These are phyloP conservation scores for Probaryconus sp. DNA, from an alignment of 1,140 invertebrate genomes.

Conservation along the genomic window DNA sequence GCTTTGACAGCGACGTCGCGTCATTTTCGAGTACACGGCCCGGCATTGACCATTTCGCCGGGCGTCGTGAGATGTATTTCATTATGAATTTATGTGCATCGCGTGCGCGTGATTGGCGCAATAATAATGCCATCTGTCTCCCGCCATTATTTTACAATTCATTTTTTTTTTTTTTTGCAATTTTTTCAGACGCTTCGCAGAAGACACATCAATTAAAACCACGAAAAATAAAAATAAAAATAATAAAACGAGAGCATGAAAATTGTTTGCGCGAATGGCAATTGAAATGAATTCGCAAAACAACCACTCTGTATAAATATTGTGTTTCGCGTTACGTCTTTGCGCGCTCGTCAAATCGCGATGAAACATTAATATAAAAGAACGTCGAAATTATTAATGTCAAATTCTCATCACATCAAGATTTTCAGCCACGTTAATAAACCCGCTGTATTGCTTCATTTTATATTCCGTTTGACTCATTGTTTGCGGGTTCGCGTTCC, in stretches of 20 bases:
- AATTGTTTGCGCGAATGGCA: too few species aligned
- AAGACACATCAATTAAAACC: not conserved
- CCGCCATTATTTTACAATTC: conserved; percentile 32
- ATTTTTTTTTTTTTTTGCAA: conserved; percentile 22
- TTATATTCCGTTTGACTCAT: too few species aligned
- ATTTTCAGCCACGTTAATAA: too few species aligned
- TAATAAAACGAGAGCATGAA: too few species aligned
- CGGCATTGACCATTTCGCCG: conserved; percentile 23
- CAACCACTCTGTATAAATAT: too few species aligned
- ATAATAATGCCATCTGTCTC: conserved; percentile 38
- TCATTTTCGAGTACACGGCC: conserved; percentile 3
- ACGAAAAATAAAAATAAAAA: conserved; percentile 11
- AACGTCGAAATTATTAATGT: conserved; percentile 23
- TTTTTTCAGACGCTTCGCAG: not conserved
- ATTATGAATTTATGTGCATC: conserved; percentile 40
- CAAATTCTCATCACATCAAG: not conserved
- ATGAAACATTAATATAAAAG: conserved; percentile 22
- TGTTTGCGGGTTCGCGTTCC: too few species aligned
- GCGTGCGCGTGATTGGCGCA: conserved; percentile 31
- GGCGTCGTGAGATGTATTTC: conserved; percentile 23
- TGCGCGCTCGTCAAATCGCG: conserved; percentile 5
- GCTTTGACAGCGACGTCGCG: conserved; percentile 13
- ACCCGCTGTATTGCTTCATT: not conserved
- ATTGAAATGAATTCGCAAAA: too few species aligned
- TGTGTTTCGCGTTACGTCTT: too few species aligned